Evolutionary conservation across 2,113 vertebrate genomes (phyloP), one percentile per base, ranked within the genome.

Genomic region (Cavia aperea): DNA sequence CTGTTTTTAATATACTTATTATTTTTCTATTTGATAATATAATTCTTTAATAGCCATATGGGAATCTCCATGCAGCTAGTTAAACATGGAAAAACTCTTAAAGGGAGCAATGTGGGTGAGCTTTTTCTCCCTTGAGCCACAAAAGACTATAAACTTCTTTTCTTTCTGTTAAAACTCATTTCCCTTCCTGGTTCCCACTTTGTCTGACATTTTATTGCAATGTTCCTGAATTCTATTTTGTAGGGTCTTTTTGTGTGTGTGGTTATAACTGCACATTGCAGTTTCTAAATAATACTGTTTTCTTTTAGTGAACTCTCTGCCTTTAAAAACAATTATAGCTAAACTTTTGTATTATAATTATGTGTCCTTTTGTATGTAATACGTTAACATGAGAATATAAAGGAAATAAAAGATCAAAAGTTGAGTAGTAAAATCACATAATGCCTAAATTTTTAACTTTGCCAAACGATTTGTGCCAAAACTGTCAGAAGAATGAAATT

Each of bases 81-180:
- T 86, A 97, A 97, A 97, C 96, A 93, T 96, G 82, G 86, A 97
- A 97, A 97, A 96, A 94, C 94, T 96, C 94, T 94, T 97, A 95
- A 97, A 98, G 97, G 89, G 97, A 97, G 88, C 95, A 96, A 82
- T 96, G 96, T 97, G 97, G 95, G 96, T 96, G 97, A 98, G 96
- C 97, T 96, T 97, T 97, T 96, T 60, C n/a, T 96, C 97, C 97
- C 97, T 96, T 94, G 95, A 97, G 97, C 96, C 96, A 97, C 51
- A 46, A 46, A 75, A 89, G 60, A 63, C 90, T 97, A 91, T 96
- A 97, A 97, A 96, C 93, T 91, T 97, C 95, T 97, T 96, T 97
- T 92, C 93, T 96, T 78, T 96, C 96, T 96, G 96, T 96, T 96
- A 96, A 97, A 97, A 87, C 65, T 97, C 46, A 97, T 98, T 98